These are phyloP conservation scores for Dastarcus helophoroides DNA, from an alignment of 2,888 invertebrate genomes.

Conservation along the genomic window DNA sequence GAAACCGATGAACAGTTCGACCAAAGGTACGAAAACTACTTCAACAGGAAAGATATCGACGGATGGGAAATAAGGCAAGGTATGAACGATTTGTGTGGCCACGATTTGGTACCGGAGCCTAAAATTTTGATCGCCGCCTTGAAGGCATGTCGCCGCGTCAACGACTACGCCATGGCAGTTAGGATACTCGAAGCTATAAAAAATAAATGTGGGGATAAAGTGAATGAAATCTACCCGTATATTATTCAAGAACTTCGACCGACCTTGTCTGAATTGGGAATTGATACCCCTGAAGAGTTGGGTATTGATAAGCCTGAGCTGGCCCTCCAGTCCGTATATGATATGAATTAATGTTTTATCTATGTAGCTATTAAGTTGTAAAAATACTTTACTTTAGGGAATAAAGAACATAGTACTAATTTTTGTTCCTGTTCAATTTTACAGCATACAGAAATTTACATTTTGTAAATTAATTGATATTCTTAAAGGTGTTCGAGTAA, in stretches of 20 bases:
- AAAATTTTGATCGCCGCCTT: constrained; percentile 76
- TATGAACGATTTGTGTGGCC: constrained; percentile 77
- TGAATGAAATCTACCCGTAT: constrained; percentile 74
- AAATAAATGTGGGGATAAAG: constrained; percentile 70
- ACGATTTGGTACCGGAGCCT: constrained; percentile 90
- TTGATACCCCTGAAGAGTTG: constrained; percentile 88
- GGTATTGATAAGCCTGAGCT: constrained; percentile 96
- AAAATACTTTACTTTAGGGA: too few relatives aligned
- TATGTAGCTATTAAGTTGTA: too few relatives aligned
- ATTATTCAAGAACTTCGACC: constrained; percentile 84
- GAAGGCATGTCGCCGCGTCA: constrained; percentile 83
- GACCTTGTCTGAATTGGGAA: constrained; percentile 84
- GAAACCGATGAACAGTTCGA: too few relatives aligned
- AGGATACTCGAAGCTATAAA: constrained; percentile 88
- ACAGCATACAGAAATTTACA: too few relatives aligned
- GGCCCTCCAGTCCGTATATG: constrained; percentile 63
- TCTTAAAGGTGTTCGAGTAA: too few relatives aligned
- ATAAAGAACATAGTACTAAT: too few relatives aligned
- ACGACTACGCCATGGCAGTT: constrained; percentile 86
- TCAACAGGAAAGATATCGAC: constrained; percentile 79
- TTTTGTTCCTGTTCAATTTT: too few relatives aligned
- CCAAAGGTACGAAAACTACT: constrained; percentile 74
- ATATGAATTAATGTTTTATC: constrained; percentile 34
- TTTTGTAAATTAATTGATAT: too few relatives aligned
- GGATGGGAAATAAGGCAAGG: constrained; percentile 91